Evolutionary conservation across 2,797 vertebrate genomes (phyloP).

Genomic region (Semotilus atromaculatus): DNA sequence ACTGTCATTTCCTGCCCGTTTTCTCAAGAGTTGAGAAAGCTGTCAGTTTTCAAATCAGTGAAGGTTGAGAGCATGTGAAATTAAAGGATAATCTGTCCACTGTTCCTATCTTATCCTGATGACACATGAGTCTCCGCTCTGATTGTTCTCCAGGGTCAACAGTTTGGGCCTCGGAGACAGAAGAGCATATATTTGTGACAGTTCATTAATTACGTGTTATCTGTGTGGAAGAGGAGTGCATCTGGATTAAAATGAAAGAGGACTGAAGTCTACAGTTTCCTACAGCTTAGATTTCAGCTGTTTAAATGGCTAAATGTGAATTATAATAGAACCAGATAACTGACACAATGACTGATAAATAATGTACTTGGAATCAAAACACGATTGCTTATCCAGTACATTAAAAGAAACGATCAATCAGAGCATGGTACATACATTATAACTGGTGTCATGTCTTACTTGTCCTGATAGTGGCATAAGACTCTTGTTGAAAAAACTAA

Average conservation of each 20-base stretch:
- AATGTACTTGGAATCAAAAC: not conserved
- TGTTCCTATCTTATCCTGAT: conserved; percentile 2
- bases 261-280: not conserved
- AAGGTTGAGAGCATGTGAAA: not conserved
- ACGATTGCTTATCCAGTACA: not conserved
- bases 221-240: not conserved
- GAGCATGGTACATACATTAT: conserved; percentile 3
- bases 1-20: not conserved
- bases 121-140: not conserved
- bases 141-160: conserved; percentile 12
- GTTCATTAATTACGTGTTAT: not conserved
- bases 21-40: conserved; percentile 6
- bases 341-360: not conserved
- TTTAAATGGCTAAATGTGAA: conserved; percentile 9
- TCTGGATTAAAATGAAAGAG: conserved; percentile 12
- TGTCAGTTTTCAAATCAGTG: not conserved
- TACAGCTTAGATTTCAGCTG: not conserved
- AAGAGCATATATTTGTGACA: not conserved
- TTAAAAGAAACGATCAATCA: not conserved
- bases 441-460: not conserved
- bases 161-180: not conserved
- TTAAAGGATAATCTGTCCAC: conserved; percentile 10
- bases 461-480: not conserved
- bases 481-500: not conserved
- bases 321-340: not conserved